Conservation (phyloP, 2,113 vertebrate species). For the Oryzias woworae region DNA sequence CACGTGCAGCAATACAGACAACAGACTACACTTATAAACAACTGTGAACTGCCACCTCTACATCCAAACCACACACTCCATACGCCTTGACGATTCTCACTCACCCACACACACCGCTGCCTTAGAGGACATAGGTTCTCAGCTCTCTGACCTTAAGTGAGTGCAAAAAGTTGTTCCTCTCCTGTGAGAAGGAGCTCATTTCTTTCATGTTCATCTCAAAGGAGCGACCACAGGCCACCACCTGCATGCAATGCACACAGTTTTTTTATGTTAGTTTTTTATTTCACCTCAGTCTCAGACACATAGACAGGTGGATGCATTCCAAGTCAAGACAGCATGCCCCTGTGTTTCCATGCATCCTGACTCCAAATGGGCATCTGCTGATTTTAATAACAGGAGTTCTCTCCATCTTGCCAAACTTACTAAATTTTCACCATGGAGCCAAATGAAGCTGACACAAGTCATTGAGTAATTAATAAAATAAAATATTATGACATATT, state of each 20-base stretch:
- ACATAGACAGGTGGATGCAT: conserved; percentile 41
- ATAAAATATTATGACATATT: conserved; percentile 12
- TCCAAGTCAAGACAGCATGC: conserved; percentile 34
- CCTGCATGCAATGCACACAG: conserved; percentile 18
- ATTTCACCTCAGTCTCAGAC: conserved; percentile 8
- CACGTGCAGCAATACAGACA: conserved; percentile 11
- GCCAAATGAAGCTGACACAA: conserved; percentile 41
- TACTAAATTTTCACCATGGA: conserved; percentile 41
- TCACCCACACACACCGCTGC: conserved; percentile 38
- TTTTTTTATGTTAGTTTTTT: conserved; percentile 8
- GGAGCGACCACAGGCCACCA: conserved; percentile 28
- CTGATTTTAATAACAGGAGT: conserved; percentile 48
- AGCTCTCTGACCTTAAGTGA: conserved; percentile 28
- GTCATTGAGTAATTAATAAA: conserved; percentile 44
- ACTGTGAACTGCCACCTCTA: conserved; percentile 24
- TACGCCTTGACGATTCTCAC: conserved; percentile 38
- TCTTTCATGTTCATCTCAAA: conserved; percentile 49
- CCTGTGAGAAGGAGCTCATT: conserved; percentile 21
- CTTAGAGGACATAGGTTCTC: conserved; percentile 36
- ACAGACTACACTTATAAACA: conserved; percentile 12
- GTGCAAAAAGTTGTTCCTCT: conserved; percentile 1
- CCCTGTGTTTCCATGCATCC: conserved; percentile 35
- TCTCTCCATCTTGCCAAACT: conserved; percentile 31
- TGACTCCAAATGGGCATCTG: conserved; percentile 53
- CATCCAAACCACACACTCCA: conserved; percentile 50